phyloP scores from a whole-genome alignment of 2,113 vertebrate genomes.

The Ranitomeya variabilis region DNA sequence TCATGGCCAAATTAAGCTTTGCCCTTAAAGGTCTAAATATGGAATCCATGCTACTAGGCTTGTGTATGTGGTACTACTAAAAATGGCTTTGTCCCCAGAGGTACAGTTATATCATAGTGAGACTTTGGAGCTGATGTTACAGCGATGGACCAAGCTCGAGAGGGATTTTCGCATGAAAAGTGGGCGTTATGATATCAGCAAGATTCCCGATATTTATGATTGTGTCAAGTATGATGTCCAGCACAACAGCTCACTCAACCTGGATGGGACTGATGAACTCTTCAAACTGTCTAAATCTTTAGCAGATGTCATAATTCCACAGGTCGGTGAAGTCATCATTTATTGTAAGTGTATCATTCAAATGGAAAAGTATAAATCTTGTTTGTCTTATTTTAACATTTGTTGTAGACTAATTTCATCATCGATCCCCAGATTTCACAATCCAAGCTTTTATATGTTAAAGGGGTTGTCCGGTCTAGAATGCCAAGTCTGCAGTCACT shows the following conservation, averaged over 20 bases:
- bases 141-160: constrained; percentile 96
- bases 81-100: constrained; percentile 68
- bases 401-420: too few relatives aligned
- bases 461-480: too few relatives aligned
- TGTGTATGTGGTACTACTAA: neutral
- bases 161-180: constrained; percentile 94
- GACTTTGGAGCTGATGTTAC: constrained; percentile 94
- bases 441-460: too few relatives aligned
- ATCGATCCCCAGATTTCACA: too few relatives aligned
- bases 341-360: neutral
- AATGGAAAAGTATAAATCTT: too few relatives aligned
- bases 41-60: neutral
- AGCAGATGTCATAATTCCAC: constrained; percentile 93
- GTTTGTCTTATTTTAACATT: too few relatives aligned
- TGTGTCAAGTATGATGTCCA: constrained; percentile 97
- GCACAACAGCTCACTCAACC: constrained; percentile 85
- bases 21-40: too few relatives aligned
- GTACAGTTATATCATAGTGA: constrained; percentile 96
- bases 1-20: too few relatives aligned
- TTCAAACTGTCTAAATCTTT: constrained; percentile 88
- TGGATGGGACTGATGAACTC: constrained; percentile 90
- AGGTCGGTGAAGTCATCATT: constrained; percentile 73
- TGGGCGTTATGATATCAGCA: constrained; percentile 96
- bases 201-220: constrained; percentile 97
- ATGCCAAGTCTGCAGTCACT: too few relatives aligned